Base-by-base conservation (phyloP, 1,140 invertebrate genomes). In the Eulimnadia texana region DNA sequence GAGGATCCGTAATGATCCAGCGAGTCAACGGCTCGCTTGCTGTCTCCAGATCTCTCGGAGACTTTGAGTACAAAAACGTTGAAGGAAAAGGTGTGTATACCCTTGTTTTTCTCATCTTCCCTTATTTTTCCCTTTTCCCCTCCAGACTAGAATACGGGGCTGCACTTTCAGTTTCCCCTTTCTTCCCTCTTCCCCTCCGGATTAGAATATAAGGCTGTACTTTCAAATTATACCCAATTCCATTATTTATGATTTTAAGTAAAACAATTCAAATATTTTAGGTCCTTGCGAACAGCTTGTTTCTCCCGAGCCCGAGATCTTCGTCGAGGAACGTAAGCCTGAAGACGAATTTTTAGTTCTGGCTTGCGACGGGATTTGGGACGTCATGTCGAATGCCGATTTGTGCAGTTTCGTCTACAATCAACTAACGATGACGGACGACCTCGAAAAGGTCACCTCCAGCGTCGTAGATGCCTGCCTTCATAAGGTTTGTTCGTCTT, bases 301-400 rank as follows among this genome's bases (percentile, higher is more conserved):
- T 6, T 98, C 93, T 0, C 90, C 96, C 2, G 95, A 98, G 76
- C 96, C 96, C 1, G 93, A 98, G 74, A 88, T 99, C 65, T 94
- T 88, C 67, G 82, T 89, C 47, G 80, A 87, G 69, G 84, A 88
- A 70, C 76, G 93, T 66, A 82, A 84, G 66, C 80, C 84, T 66
- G 77, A 80, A 56, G 88, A 92, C 73, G 92, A 99, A 76, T 99
- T 98, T 76, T 73, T 99, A 68, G 85, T 99, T 65, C 80, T 99
- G 68, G 96, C 96, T n/a, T 99, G 96, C 76, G 96, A 99, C 74
- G 96, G 96, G 64, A 89, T 99, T 61, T 99, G 94, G 93, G 95
- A 99, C 80, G 95, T 98, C 49, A 89, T 90, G 86, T 85, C 82
- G 68, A 99, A 98, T 76, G 89, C 95, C 74, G 92, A 96, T 72